Evolutionary conservation across 2,113 vertebrate species (phyloP), one percentile per base, ranked within the genome.

Genomic region (Saccopteryx bilineata): DNA sequence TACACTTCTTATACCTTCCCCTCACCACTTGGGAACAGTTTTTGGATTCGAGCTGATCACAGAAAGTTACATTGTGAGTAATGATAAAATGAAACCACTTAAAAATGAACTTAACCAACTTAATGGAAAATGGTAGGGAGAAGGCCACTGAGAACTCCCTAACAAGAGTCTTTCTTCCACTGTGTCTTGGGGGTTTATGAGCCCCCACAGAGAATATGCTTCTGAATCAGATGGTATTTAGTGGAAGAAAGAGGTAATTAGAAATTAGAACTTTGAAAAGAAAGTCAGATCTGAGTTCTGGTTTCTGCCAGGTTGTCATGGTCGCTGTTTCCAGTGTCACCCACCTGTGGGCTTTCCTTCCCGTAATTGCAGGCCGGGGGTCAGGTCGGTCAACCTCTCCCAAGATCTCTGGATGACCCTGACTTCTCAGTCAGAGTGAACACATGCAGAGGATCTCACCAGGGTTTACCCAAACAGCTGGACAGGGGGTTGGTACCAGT

Each of bases 81-180:
- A 79, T 86, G 39, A 79, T 78, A 46, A 84, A 81, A 83, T 60
- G 72, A 89, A 91, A 61, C 50, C 31, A 72, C 52, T 87, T 90
- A 85, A 74, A 78, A 78, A 46, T 58, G 54, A 93, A 68, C 61
- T 68, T 54, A 84, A 31, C 31, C 80, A 75, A 14, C 52, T 81
- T 56, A 58, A 89, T 31, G 15, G 48, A 60, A 85, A 92, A 56
- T 24, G n/a, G 39, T 60, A 46, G 13, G 52, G 15, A n/a, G 66
- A 23, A 65, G 23, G 31, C 48, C 50, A 39, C 60, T 50, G 17
- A 50, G 24, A 76, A 33, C 39, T 93, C 66, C 21, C 31, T 33
- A 72, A 60, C 46, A 65, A 87, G 33, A 61, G n/a, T 63, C 31
- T 87, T 31, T 39, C 39, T 39, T 39, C 39, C 48, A 2, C 46